These are phyloP conservation scores for Amblyraja radiata DNA, from an alignment of 2,797 vertebrate genomes.

Conservation along the genomic window DNA sequence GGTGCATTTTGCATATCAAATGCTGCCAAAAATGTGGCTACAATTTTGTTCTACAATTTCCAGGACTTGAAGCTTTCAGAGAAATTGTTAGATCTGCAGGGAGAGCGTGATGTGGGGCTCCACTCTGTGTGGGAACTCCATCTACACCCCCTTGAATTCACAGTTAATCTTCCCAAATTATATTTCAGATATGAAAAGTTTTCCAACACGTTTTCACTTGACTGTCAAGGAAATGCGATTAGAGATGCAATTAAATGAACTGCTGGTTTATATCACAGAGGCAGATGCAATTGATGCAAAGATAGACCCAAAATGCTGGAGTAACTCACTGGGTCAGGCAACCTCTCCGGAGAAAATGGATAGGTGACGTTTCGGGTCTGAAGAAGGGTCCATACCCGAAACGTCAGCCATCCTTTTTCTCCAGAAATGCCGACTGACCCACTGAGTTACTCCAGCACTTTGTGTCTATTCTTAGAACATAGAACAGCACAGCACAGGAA, in stretches of 20 bases:
- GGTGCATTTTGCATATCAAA: not conserved
- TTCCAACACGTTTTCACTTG: not conserved
- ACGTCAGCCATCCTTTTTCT: too few relatives aligned
- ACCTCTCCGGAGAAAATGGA: too few relatives aligned
- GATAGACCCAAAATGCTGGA: too few relatives aligned
- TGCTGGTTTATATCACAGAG: too few relatives aligned
- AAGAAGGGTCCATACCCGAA: too few relatives aligned
- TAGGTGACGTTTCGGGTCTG: too few relatives aligned
- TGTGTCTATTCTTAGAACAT: too few relatives aligned
- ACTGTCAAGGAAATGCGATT: not conserved
- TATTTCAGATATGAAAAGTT: not conserved
- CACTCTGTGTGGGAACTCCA: not conserved
- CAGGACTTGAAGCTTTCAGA: not conserved
- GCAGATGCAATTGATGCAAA: too few relatives aligned
- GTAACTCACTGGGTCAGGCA: too few relatives aligned
- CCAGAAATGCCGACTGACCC: too few relatives aligned
- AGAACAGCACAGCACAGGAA: too few relatives aligned
- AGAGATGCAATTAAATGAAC: not conserved
- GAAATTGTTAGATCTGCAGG: not conserved
- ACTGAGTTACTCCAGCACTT: too few relatives aligned
- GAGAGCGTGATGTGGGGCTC: not conserved
- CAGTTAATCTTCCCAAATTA: not conserved
- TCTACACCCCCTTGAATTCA: not conserved
- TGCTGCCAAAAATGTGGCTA: slow-evolving; percentile 21
- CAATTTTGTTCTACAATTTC: not conserved